A percentile compares a stretch with the other conserved stretches of the same genome.
phyloP scores from a whole-genome alignment of 2,888 invertebrate genomes.

The Eulithis prunata region DNA sequence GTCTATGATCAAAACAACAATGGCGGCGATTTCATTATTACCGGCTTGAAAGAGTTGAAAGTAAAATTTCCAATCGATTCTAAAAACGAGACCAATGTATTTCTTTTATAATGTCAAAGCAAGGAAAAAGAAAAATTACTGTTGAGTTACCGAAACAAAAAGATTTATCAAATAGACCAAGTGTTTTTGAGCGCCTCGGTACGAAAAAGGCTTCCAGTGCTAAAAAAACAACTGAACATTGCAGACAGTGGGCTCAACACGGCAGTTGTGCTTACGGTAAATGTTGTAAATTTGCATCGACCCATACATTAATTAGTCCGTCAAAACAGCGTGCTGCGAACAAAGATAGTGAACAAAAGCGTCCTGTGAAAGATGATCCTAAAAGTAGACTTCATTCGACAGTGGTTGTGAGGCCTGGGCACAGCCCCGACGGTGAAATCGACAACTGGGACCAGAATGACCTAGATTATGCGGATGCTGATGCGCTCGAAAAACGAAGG shows the following conservation, averaged over 20 bases:
- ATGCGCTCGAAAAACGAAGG: slow-evolving; percentile 90
- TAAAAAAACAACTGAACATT: slow-evolving; percentile 87
- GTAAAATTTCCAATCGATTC: slow-evolving; percentile 55
- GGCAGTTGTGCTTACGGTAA: slow-evolving; percentile 91
- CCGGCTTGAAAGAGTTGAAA: slow-evolving; percentile 48
- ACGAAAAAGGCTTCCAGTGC: slow-evolving; percentile 86
- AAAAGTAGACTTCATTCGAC: slow-evolving; percentile 87
- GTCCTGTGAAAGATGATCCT: slow-evolving; percentile 84
- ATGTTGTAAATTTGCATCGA: slow-evolving; percentile 90
- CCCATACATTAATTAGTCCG: slow-evolving; percentile 90
- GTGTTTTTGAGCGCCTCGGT: slow-evolving; percentile 93
- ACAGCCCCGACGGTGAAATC: slow-evolving; percentile 87
- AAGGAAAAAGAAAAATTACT: slow-evolving; percentile 91
- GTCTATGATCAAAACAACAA: slow-evolving; percentile 46
- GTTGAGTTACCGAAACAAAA: slow-evolving; percentile 89
- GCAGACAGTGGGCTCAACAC: slow-evolving; percentile 91
- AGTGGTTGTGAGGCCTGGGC: slow-evolving; percentile 84
- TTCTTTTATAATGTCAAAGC: slow-evolving; percentile 83
- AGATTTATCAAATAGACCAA: slow-evolving; percentile 87
- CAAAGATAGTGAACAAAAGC: slow-evolving; percentile 85
- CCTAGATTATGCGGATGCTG: slow-evolving; percentile 92
- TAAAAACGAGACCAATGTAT: slow-evolving; percentile 75
- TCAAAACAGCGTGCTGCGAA: slow-evolving; percentile 89
- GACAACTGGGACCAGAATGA: slow-evolving; percentile 92
- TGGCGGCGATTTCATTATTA: slow-evolving; percentile 49